These are phyloP conservation scores for Eidolon dupreanum DNA, from an alignment of 2,797 vertebrate genomes.

Conservation along the genomic window DNA sequence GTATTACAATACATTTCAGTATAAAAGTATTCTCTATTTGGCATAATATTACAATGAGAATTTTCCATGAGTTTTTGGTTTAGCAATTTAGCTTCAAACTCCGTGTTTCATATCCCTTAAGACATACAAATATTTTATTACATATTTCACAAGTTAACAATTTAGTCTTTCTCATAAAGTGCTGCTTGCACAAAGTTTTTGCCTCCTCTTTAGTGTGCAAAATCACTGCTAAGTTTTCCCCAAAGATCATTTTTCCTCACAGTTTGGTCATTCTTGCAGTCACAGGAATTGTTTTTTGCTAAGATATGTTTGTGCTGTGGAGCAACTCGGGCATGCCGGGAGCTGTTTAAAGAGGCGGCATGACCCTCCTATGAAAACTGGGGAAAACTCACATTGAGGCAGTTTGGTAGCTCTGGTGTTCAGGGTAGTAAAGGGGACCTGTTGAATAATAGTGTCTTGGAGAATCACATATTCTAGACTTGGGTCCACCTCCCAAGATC, in stretches of 20 bases:
- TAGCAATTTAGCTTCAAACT: slow-evolving; percentile 35
- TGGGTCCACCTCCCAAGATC: not conserved
- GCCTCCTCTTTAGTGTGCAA: not conserved
- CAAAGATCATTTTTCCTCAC: not conserved
- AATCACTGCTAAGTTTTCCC: slow-evolving; percentile 1
- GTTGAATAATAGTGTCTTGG: slow-evolving; percentile 58
- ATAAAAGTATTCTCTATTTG: slow-evolving; percentile 6
- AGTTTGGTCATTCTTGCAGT: not conserved
- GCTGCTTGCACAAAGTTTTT: not conserved
- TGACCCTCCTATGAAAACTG: not conserved
- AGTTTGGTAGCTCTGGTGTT: not conserved
- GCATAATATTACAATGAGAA: not conserved
- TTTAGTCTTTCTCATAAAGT: not conserved
- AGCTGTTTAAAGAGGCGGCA: not conserved
- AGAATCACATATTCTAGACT: not conserved
- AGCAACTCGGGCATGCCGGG: not conserved
- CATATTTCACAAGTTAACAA: not conserved
- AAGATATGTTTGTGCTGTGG: not conserved
- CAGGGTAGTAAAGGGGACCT: slow-evolving; percentile 52
- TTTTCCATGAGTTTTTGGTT: not conserved
- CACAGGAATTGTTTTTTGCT: not conserved
- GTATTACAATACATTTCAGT: not conserved
- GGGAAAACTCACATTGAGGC: not conserved
- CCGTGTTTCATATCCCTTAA: not conserved
- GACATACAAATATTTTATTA: not conserved